Percentiles rank a stretch among this genome's conserved stretches.
phyloP scores from a whole-genome alignment of 92 coral and sea anemone species.

The Porites rus region DNA sequence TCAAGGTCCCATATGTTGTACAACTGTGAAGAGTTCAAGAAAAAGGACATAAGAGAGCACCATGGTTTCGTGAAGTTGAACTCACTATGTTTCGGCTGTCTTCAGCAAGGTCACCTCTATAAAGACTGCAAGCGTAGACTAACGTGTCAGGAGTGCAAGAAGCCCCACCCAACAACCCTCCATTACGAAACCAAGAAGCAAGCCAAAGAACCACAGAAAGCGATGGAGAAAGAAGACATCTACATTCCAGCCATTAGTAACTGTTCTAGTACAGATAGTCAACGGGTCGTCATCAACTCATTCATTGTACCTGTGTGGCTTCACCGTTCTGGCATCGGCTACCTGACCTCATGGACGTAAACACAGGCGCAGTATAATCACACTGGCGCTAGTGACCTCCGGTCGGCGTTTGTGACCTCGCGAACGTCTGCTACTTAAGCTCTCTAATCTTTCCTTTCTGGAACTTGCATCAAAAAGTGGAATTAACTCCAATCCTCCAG shows the following conservation, averaged over 20 bases:
- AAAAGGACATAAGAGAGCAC: constrained; percentile 51
- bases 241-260: too few relatives aligned
- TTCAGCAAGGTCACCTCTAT: constrained; percentile 65
- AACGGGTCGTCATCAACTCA: too few relatives aligned
- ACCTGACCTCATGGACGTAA: too few relatives aligned
- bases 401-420: too few relatives aligned
- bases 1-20: constrained; percentile 54
- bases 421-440: too few relatives aligned
- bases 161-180: constrained; percentile 60
- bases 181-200: constrained; percentile 62
- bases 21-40: constrained; percentile 62
- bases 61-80: constrained; percentile 57
- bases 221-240: too few relatives aligned
- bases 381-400: too few relatives aligned
- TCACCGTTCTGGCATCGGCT: too few relatives aligned
- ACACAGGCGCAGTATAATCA: too few relatives aligned
- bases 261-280: too few relatives aligned
- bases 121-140: constrained; percentile 56
- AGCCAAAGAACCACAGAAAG: not conserved
- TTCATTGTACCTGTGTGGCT: too few relatives aligned
- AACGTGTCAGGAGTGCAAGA: constrained; percentile 50
- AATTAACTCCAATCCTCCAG: constrained; percentile 20
- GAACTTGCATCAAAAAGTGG: constrained; percentile 1
- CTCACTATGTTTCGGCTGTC: constrained; percentile 70
- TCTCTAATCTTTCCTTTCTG: not conserved